Conservation (phyloP, 2,113 vertebrate genomes). For the Phylloscopus trochiloides region DNA sequence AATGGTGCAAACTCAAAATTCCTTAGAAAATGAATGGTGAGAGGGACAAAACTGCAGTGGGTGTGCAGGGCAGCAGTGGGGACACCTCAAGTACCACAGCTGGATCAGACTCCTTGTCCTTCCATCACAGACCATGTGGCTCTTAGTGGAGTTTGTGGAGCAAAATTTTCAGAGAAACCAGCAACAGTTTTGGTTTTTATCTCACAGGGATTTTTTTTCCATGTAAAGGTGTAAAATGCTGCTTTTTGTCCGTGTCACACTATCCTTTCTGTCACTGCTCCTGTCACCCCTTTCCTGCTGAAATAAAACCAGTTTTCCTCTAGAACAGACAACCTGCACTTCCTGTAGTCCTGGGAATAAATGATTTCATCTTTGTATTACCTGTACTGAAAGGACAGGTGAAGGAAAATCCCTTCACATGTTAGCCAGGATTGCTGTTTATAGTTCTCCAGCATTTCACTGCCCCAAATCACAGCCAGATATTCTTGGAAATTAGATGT, state of each 20-base stretch:
- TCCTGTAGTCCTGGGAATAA: neutral
- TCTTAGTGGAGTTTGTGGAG: neutral
- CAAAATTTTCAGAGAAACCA: neutral
- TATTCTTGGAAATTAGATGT: neutral
- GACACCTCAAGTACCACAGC: neutral
- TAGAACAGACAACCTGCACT: neutral
- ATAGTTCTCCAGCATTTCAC: neutral
- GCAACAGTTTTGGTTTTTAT: neutral
- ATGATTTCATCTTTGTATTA: neutral
- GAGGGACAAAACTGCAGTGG: neutral
- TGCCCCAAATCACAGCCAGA: neutral
- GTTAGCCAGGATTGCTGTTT: neutral
- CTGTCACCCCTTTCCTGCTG: neutral
- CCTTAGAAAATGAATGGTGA: neutral
- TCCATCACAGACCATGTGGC: no score
- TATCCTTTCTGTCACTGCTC: neutral
- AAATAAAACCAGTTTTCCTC: neutral
- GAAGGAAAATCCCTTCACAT: neutral
- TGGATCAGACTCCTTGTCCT: neutral
- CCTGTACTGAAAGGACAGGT: neutral
- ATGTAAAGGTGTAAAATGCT: neutral
- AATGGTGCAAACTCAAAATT: fast-evolving
- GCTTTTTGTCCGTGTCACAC: neutral
- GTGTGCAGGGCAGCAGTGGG: neutral
- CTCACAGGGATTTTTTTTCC: neutral